These are phyloP conservation scores for Ammodytes dubius DNA, from an alignment of 2,113 vertebrate species.

Conservation along the genomic window DNA sequence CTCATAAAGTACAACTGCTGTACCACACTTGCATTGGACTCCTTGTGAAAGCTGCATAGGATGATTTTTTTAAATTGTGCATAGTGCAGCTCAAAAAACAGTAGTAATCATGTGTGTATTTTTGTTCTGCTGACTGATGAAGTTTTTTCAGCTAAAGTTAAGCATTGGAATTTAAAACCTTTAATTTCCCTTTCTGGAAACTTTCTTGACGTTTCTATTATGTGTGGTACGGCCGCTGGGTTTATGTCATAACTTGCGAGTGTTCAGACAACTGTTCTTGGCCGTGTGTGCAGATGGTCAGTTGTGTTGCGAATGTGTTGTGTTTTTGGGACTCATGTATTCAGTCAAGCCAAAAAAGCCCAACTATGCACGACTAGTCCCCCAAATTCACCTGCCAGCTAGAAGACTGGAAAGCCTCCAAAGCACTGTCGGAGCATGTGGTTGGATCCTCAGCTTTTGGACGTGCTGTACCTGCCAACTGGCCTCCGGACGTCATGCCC, in stretches of 20 bases:
- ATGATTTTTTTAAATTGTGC: slow-evolving; percentile 26
- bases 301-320: slow-evolving; percentile 19
- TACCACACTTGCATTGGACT: background rate
- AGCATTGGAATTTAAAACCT: slow-evolving; percentile 19
- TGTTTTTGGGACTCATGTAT: slow-evolving; percentile 52
- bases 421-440: slow-evolving; percentile 8
- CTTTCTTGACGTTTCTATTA: slow-evolving; percentile 33
- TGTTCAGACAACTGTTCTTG: slow-evolving; percentile 9
- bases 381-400: slow-evolving; percentile 32
- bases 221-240: background rate
- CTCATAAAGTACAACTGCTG: slow-evolving; percentile 10
- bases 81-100: background rate
- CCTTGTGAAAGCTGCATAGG: slow-evolving; percentile 9
- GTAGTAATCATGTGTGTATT: slow-evolving; percentile 4
- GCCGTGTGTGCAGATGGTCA: slow-evolving; percentile 50
- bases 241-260: slow-evolving; percentile 5
- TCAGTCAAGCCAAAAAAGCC: slow-evolving; percentile 45
- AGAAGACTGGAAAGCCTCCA: slow-evolving; percentile 50
- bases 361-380: slow-evolving; percentile 32
- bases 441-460: slow-evolving; percentile 39
- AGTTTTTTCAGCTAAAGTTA: slow-evolving; percentile 6
- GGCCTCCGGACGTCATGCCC: slow-evolving; percentile 40
- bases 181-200: slow-evolving; percentile 36
- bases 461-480: slow-evolving; percentile 49
- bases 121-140: slow-evolving; percentile 27